These are phyloP conservation scores for Oreotrochilus melanogaster DNA, from an alignment of 2,113 vertebrate genomes.

Conservation along the genomic window DNA sequence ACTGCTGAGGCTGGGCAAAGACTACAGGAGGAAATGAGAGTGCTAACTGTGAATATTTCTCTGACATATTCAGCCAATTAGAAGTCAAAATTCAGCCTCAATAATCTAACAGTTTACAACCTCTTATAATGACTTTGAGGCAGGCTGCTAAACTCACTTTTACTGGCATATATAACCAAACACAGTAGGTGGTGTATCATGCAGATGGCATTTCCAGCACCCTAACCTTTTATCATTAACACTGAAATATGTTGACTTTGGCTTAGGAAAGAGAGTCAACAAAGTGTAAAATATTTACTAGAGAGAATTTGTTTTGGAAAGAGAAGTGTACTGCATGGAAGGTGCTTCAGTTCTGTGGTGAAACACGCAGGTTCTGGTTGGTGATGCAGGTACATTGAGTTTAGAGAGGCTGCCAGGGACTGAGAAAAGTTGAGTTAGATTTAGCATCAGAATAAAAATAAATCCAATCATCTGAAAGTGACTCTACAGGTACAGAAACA, in stretches of 20 bases:
- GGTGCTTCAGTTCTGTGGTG: not conserved
- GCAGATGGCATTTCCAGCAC: not conserved
- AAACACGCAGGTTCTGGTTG: not conserved
- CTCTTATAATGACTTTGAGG: not conserved
- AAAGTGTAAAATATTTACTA: not conserved
- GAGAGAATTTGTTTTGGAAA: not conserved
- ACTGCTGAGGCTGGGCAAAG: not conserved
- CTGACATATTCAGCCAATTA: not conserved
- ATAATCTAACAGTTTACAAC: not conserved
- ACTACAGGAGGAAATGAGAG: not conserved
- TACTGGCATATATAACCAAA: not conserved
- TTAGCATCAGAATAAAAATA: not conserved
- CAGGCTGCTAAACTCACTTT: not conserved
- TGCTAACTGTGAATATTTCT: not conserved
- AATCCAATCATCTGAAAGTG: not conserved
- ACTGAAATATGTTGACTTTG: not conserved
- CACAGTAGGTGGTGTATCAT: fast-evolving
- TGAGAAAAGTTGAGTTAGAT: not conserved
- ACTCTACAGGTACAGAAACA: not conserved
- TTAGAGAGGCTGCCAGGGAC: not conserved
- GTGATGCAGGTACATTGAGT: not conserved
- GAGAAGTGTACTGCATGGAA: not conserved
- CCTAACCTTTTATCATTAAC: not conserved
- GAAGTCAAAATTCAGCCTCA: not conserved
- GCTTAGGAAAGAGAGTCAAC: not conserved